phyloP scores from a whole-genome alignment of 2,797 vertebrate genomes.

The Enteromius unitaeniatus region DNA sequence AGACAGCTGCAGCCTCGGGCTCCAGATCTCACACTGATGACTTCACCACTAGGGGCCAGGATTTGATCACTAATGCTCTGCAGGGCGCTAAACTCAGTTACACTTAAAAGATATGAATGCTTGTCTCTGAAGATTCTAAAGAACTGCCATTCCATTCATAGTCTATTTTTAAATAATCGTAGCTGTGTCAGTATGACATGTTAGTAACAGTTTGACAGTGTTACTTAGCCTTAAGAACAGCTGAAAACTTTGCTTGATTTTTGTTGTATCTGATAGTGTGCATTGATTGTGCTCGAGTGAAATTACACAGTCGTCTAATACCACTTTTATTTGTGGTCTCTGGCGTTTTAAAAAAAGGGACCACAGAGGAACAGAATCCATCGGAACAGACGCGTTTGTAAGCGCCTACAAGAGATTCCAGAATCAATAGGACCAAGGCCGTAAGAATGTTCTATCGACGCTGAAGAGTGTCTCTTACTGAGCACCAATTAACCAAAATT shows the following conservation, averaged over 20 bases:
- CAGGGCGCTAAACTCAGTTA: conserved; percentile 38
- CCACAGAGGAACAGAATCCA: conserved; percentile 10
- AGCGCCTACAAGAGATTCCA: conserved; percentile 38
- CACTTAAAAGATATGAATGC: conserved; percentile 35
- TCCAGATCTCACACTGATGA: conserved; percentile 35
- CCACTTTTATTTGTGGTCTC: background rate
- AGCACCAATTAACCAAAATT: conserved; percentile 61
- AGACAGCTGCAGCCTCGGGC: conserved; percentile 14
- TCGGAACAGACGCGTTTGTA: conserved; percentile 41
- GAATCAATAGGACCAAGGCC: conserved; percentile 58
- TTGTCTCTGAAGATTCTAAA: conserved; percentile 1
- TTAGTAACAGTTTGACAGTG: background rate
- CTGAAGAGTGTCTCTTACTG: conserved; percentile 43
- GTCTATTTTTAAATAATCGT: conserved; percentile 19
- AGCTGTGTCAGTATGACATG: conserved; percentile 5
- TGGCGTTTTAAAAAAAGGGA: background rate
- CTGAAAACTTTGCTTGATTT: background rate
- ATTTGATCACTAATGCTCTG: conserved; percentile 76
- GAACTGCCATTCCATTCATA: background rate
- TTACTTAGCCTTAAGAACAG: conserved; percentile 6
- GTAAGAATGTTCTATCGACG: conserved; percentile 55
- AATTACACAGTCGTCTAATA: background rate
- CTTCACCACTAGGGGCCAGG: conserved; percentile 83
- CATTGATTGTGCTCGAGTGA: background rate
- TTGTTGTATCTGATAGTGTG: background rate